Evolutionary conservation across 2,797 vertebrate species (phyloP).

Genomic region (Sciaenops ocellatus): DNA sequence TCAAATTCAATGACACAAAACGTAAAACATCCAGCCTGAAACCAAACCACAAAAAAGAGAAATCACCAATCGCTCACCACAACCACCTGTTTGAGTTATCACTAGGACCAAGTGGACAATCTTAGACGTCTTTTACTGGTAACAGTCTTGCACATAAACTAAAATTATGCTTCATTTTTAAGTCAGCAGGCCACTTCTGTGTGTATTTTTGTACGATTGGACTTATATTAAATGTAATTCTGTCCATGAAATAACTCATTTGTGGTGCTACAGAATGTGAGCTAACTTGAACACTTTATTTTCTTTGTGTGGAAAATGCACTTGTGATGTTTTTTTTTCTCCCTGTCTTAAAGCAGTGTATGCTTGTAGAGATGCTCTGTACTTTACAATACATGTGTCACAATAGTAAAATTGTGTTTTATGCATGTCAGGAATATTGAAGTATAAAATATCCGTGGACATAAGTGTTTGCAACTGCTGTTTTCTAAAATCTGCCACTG

Average conservation of each 20-base stretch:
- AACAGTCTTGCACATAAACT: slow-evolving; percentile 61
- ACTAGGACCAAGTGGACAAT: slow-evolving; percentile 56
- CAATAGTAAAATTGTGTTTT: slow-evolving; percentile 9
- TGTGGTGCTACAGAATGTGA: slow-evolving; percentile 76
- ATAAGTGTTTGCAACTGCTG: slow-evolving; percentile 62
- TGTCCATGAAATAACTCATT: slow-evolving; percentile 52
- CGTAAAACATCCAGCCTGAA: not conserved
- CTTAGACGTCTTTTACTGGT: slow-evolving; percentile 21
- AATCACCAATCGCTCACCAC: not conserved
- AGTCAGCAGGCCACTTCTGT: slow-evolving; percentile 16
- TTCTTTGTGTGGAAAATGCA: slow-evolving; percentile 59
- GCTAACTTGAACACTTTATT: slow-evolving; percentile 74
- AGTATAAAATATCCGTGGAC: slow-evolving; percentile 51
- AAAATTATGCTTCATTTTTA: slow-evolving; percentile 30
- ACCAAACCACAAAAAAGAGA: not conserved
- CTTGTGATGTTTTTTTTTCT: slow-evolving; percentile 24
- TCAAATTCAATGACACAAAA: not conserved
- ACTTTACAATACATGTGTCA: slow-evolving; percentile 36
- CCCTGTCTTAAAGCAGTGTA: slow-evolving; percentile 7
- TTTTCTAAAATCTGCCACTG: slow-evolving; percentile 43
- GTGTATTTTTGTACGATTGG: slow-evolving; percentile 39
- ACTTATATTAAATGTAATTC: slow-evolving; percentile 32
- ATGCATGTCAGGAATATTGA: slow-evolving; percentile 39
- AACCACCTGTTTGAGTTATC: not conserved
- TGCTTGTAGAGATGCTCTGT: slow-evolving; percentile 34